Percentiles rank a stretch among this genome's conserved stretches.
These are phyloP conservation scores for Harpalus rufipes DNA, from an alignment of 2,888 invertebrate genomes.

Conservation along the genomic window DNA sequence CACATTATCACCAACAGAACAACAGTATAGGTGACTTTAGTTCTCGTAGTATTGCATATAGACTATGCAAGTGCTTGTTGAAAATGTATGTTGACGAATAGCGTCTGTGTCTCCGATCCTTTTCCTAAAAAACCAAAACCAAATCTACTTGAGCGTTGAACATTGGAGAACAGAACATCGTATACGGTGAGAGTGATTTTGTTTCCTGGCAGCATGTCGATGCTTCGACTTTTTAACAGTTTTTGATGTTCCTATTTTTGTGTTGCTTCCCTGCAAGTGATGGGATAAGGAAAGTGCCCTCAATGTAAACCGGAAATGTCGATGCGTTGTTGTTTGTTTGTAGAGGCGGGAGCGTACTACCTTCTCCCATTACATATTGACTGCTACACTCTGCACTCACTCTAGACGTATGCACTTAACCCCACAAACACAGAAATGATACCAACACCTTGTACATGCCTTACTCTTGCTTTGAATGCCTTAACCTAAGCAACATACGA, in stretches of 20 bases:
- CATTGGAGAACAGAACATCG: conserved; percentile 51
- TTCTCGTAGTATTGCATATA: neutral
- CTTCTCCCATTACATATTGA: conserved; percentile 76
- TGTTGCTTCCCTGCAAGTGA: conserved; percentile 77
- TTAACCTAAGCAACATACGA: neutral
- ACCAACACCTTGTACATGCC: neutral
- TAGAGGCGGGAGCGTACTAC: conserved; percentile 74
- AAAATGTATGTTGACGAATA: conserved; percentile 60
- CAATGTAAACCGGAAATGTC: conserved; percentile 72
- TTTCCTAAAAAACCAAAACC: conserved; percentile 27
- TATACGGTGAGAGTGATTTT: conserved; percentile 74
- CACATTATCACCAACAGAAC: neutral
- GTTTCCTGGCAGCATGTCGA: conserved; percentile 70
- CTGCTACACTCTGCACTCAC: conserved; percentile 6
- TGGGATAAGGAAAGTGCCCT: conserved; percentile 90
- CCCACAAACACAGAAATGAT: conserved; percentile 10
- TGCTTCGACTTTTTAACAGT: conserved; percentile 72
- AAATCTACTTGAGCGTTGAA: conserved; percentile 49
- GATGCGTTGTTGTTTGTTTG: conserved; percentile 70
- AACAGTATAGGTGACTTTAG: neutral
- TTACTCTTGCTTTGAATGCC: neutral
- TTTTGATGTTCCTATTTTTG: conserved; percentile 72
- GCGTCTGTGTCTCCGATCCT: conserved; percentile 43
- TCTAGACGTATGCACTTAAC: conserved; percentile 6
- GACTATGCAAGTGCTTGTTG: conserved; percentile 22